These are phyloP conservation scores for Cydia amplana DNA, from an alignment of 1,140 invertebrate species.

Conservation along the genomic window DNA sequence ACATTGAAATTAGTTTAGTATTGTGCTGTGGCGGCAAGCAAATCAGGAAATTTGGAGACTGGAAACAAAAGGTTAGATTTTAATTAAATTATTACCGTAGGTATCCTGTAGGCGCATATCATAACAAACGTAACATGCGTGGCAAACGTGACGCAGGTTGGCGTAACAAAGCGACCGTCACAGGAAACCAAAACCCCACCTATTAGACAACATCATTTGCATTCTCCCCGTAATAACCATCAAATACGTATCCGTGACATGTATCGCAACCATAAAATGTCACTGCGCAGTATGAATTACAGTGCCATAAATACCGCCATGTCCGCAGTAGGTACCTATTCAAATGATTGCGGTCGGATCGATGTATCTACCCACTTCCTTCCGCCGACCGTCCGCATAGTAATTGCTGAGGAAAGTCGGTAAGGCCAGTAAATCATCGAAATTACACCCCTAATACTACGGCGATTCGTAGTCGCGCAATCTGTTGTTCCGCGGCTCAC, in stretches of 20 bases:
- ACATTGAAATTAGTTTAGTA: too few species aligned
- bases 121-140: not conserved
- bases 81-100: too few species aligned
- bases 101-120: too few species aligned
- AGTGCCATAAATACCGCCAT: conserved; percentile 65
- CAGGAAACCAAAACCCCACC: conserved; percentile 22
- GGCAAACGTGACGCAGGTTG: not conserved
- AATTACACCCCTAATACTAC: conserved; percentile 75
- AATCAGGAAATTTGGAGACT: too few species aligned
- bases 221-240: conserved; percentile 51
- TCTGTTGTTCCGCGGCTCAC: conserved; percentile 65
- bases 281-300: conserved; percentile 65
- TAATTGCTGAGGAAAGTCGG: conserved; percentile 69
- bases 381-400: conserved; percentile 68
- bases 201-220: conserved; percentile 53
- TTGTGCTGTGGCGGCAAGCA: too few species aligned
- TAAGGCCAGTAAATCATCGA: conserved; percentile 68
- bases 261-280: conserved; percentile 60
- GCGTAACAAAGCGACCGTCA: not conserved
- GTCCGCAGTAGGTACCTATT: conserved; percentile 66
- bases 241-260: conserved; percentile 51
- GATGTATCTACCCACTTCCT: conserved; percentile 66
- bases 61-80: too few species aligned
- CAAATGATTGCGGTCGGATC: conserved; percentile 72
- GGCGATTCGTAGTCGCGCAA: conserved; percentile 61